phyloP scores from a whole-genome alignment of 2,797 vertebrate species.

The Arctocebus calabarensis region DNA sequence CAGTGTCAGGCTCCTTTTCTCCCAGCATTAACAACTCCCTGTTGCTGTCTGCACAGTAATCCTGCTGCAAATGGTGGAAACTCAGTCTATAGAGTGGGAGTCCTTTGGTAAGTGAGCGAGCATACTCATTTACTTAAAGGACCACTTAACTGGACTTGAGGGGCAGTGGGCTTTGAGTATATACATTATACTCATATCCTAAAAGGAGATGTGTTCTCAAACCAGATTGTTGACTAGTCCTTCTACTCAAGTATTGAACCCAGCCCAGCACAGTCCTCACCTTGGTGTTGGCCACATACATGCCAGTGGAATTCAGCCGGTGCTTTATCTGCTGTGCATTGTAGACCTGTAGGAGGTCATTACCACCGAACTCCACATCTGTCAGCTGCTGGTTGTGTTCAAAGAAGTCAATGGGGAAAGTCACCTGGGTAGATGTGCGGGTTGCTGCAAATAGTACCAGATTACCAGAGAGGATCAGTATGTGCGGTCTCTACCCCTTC shows the following conservation, averaged over 20 bases:
- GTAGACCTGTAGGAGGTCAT: conserved; percentile 98
- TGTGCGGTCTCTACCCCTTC: fast-evolving
- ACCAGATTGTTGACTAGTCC: neutral
- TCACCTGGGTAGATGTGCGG: conserved; percentile 96
- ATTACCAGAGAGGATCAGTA: neutral
- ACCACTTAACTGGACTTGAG: neutral
- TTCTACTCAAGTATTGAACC: neutral
- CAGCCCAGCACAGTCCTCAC: conserved; percentile 83
- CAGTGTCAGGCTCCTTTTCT: neutral
- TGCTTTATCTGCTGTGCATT: conserved; percentile 99
- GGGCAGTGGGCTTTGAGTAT: neutral
- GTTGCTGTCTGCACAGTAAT: neutral
- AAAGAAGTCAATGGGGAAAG: conserved; percentile 99
- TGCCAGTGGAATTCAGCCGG: conserved; percentile 98
- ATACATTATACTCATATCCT: neutral
- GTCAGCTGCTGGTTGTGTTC: conserved; percentile 99
- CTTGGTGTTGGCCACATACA: conserved; percentile 99
- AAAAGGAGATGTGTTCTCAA: neutral
- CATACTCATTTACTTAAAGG: neutral
- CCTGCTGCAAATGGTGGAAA: neutral
- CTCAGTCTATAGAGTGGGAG: no score
- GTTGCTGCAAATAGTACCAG: conserved; percentile 89
- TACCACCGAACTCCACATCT: conserved; percentile 98
- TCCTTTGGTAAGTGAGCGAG: neutral
- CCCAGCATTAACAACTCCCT: neutral